Conservation (phyloP, 2,113 vertebrate species). For the Ailuropoda melanoleuca region DNA sequence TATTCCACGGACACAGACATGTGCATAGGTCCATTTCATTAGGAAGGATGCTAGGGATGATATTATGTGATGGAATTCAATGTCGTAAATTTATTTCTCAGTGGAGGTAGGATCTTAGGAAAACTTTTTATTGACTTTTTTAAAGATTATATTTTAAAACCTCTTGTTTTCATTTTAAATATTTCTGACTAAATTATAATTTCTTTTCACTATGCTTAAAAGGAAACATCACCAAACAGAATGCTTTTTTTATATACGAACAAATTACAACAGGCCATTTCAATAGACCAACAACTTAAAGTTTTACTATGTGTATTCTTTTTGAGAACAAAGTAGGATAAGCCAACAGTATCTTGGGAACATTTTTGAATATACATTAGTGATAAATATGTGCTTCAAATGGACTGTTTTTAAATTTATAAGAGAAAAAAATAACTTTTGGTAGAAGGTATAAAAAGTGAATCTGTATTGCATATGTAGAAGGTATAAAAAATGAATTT, state of each 20-base stretch:
- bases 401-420: neutral
- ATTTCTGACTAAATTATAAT: neutral
- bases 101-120: slow-evolving; percentile 26
- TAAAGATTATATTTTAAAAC: slow-evolving; percentile 10
- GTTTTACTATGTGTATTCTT: neutral
- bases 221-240: neutral
- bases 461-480: neutral
- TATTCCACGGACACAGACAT: neutral
- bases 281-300: neutral
- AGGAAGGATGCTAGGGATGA: neutral
- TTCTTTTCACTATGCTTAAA: slow-evolving; percentile 16
- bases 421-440: neutral
- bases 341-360: neutral
- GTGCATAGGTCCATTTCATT: neutral
- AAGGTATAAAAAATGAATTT: slow-evolving; percentile 6
- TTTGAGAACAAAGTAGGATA: neutral
- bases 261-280: neutral
- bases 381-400: slow-evolving; percentile 16
- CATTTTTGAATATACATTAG: neutral
- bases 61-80: neutral
- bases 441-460: neutral
- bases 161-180: slow-evolving; percentile 18
- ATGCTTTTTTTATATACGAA: neutral
- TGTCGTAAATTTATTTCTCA: slow-evolving; percentile 43
- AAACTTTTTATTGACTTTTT: slow-evolving; percentile 12